A percentile compares a stretch with the other conserved stretches of the same genome.
These are phyloP conservation scores for Dasysyrphus albostriatus DNA, from an alignment of 2,888 invertebrate species.

Conservation along the genomic window DNA sequence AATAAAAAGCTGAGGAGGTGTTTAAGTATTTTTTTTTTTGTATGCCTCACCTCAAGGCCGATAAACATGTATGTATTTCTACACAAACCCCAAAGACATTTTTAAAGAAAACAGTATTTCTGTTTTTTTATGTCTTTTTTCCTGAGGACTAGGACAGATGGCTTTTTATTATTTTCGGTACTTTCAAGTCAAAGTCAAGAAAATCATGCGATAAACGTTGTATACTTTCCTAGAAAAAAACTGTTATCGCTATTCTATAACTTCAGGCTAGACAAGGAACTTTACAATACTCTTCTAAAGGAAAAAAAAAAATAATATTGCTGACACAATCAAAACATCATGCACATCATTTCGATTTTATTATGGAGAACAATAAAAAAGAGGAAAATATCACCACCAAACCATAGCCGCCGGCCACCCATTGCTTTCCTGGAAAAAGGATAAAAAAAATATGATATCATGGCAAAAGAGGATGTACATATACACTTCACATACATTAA, in stretches of 20 bases:
- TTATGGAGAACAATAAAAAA: conserved; percentile 44
- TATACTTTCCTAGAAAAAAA: neutral
- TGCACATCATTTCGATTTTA: conserved; percentile 59
- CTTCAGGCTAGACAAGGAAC: conserved; percentile 35
- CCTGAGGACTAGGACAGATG: neutral
- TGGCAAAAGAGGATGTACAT: conserved; percentile 5
- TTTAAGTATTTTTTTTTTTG: neutral
- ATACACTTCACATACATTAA: conserved; percentile 21
- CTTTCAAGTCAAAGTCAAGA: conserved; percentile 7
- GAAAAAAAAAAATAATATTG: neutral
- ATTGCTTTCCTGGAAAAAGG: neutral
- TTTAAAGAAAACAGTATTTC: conserved; percentile 1
- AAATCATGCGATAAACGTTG: conserved; percentile 5
- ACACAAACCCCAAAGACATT: neutral
- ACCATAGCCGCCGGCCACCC: neutral
- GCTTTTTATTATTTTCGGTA: neutral
- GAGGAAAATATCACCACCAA: neutral
- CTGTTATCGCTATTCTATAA: conserved; percentile 26
- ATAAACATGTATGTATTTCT: neutral
- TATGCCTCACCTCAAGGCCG: neutral
- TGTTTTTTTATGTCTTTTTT: conserved; percentile 8
- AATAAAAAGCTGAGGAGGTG: neutral
- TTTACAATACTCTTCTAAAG: neutral
- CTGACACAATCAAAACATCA: conserved; percentile 47
- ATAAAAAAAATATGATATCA: conserved; percentile 5